Base-by-base conservation (phyloP, 2,888 invertebrate species). In the Mythimna lalbum region DNA sequence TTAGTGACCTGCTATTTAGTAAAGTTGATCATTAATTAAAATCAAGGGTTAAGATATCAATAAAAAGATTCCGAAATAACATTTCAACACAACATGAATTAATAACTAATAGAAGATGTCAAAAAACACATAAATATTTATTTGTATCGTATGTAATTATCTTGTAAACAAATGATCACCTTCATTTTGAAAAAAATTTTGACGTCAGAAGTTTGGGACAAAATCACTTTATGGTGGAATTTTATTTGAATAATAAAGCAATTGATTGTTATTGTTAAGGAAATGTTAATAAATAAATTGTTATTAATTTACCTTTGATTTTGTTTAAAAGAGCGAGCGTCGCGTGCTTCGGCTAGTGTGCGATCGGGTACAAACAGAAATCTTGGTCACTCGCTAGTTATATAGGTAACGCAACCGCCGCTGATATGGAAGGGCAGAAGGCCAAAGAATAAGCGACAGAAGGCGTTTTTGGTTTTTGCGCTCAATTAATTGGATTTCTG, bases 361-460 rank as follows among this genome's bases (percentile, higher is more conserved):
- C 81, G 86, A 88, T 87, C 85, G 89, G 83, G 76, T 87, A 87
- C 82, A 89, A 91, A 90, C 88, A 85, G 83, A 62, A 81, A 86
- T 88, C 88, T 87, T 59, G 71, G 88, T 80, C 73, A 85, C 78
- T 82, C 75, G 81, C 82, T 83, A 87, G 89, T 90, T 92, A 90
- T 93, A 91, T 93, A 92, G 87, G 73, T 78, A 80, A 69, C 83
- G 89, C 82, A 84, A 85, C 80, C 80, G 79, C 80, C 76, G 80
- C 73, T 79, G 78, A 72, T 78, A 81, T 89, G 92, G 93, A 90
- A 93, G 92, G 93, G 93, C 89, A 88, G 87, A 87, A 89, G 88
- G 89, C 85, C 91, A 89, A 85, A 89, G 86, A 89, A 71, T 85
- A 85, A 71, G 73, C 50, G 64, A 56, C 81, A 82, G 83, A 81